Evolutionary conservation across 1,140 invertebrate species (phyloP), one percentile per base, ranked within the genome.

Genomic region (Drosophila saltans): DNA sequence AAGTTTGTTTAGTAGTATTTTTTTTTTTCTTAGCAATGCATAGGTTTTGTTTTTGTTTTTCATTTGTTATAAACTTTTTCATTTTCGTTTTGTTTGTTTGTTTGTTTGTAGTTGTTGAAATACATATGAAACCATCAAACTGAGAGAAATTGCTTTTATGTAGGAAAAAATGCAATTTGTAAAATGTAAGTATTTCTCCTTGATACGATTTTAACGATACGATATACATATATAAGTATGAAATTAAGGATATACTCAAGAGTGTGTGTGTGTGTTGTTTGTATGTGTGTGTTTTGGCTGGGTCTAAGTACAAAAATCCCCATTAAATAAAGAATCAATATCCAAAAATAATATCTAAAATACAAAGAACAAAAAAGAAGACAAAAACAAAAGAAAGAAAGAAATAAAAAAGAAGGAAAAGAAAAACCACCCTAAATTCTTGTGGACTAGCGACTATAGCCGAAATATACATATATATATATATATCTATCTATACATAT

Each of bases 41-140:
- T 77, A 67, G 75, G 66, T 41, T 66, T 74, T 61, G n/a, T 11
- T 5, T 66, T 73, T 69, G 28, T 30, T 30, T 30, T 30, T 30
- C 28, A 30, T 61, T 41, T 57, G 40, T 61, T 64, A 41, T 52
- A 52, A 52, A 52, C 45, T 52, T 36, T 36, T 55, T 73, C 75
- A 40, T 59, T 70, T 43, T 71, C 45, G 58, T 63, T 61, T 76
- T 52, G 72, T 55, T 63, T 21, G 39, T 39, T 73, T 59, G 55
- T 59, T 48, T 69, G 60, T 66, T 66, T 67, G 75, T 75, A 43
- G 62, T 75, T 75, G 62, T 66, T 80, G 75, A 88, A 83, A 88
- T 89, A 83, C 55, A 77, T 59, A 73, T 89, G 84, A 89, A 89
- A 89, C 84, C 84, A 90, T 89, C 72, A 84, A 89, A 89, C 84